Evolutionary conservation across 2,888 invertebrate species (phyloP).

Genomic region (Thecocarcelia acutangulata): DNA sequence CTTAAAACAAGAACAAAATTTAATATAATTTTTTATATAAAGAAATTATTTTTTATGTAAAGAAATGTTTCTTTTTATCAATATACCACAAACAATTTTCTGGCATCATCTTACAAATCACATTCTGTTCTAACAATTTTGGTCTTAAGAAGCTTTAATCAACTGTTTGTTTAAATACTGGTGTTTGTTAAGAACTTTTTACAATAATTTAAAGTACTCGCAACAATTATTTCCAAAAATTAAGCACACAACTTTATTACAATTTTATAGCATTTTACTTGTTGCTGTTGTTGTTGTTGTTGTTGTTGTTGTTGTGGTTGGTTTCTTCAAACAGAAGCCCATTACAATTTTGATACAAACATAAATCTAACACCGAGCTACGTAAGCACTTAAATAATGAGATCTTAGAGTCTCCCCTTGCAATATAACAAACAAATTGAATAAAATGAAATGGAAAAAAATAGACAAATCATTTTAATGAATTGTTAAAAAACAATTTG

Average conservation of each 20-base stretch:
- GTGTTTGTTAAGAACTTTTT: slow-evolving; percentile 42
- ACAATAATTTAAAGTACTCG: slow-evolving; percentile 31
- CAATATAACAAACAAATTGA: not conserved
- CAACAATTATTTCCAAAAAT: slow-evolving; percentile 20
- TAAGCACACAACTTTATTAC: slow-evolving; percentile 35
- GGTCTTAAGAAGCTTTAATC: not conserved
- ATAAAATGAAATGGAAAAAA: slow-evolving; percentile 18
- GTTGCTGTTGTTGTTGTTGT: slow-evolving; percentile 3
- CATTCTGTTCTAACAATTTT: no score
- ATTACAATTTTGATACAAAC: slow-evolving; percentile 24
- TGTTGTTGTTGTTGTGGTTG: slow-evolving; percentile 15
- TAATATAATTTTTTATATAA: no score
- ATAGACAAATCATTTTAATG: slow-evolving; percentile 65
- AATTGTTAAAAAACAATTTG: slow-evolving; percentile 66
- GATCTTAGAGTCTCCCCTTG: not conserved
- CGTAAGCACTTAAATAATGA: not conserved
- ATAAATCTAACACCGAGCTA: slow-evolving; percentile 29
- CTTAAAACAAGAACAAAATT: no score
- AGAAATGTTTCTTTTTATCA: no score
- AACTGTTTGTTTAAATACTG: slow-evolving; percentile 29
- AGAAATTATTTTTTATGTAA: no score
- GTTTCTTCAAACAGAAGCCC: not conserved
- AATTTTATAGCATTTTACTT: slow-evolving; percentile 48
- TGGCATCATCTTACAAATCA: no score
- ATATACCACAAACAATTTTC: no score